phyloP scores from a whole-genome alignment of 2,888 invertebrate species.

The Busseola fusca region DNA sequence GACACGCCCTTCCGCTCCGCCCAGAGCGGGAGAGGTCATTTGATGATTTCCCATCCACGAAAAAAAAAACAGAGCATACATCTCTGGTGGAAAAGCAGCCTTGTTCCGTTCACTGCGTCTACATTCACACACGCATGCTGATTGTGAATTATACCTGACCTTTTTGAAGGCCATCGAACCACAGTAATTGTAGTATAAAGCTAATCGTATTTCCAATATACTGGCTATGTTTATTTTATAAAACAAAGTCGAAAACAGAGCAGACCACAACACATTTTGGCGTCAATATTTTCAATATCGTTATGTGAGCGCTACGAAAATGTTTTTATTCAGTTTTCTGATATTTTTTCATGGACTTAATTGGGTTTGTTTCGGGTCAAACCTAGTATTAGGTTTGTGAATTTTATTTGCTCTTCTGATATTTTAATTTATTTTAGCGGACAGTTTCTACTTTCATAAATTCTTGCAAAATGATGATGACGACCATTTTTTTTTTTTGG shows the following conservation, averaged over 20 bases:
- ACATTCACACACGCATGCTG: background rate
- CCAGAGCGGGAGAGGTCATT: too few species aligned
- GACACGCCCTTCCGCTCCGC: too few species aligned
- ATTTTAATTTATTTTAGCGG: background rate
- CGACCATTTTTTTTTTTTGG: too few species aligned
- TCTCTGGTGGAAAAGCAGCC: too few species aligned
- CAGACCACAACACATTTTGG: constrained; percentile 3
- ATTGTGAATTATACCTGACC: background rate
- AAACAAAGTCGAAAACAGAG: constrained; percentile 3
- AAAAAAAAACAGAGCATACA: too few species aligned
- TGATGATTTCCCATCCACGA: too few species aligned
- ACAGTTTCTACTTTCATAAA: background rate
- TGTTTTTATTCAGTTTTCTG: constrained; percentile 20
- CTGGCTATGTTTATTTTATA: background rate
- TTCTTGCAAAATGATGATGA: background rate
- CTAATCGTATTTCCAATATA: background rate
- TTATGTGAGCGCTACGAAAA: constrained; percentile 18
- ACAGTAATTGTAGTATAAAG: background rate
- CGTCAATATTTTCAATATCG: constrained; percentile 29
- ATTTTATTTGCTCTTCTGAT: constrained; percentile 30
- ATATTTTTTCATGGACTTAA: constrained; percentile 32
- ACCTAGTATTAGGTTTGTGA: constrained; percentile 19
- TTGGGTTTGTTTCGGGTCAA: constrained; percentile 25
- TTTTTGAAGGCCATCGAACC: background rate
- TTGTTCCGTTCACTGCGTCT: background rate